phyloP scores from a whole-genome alignment of 2,113 vertebrate species.

The Phaethornis superciliosus region DNA sequence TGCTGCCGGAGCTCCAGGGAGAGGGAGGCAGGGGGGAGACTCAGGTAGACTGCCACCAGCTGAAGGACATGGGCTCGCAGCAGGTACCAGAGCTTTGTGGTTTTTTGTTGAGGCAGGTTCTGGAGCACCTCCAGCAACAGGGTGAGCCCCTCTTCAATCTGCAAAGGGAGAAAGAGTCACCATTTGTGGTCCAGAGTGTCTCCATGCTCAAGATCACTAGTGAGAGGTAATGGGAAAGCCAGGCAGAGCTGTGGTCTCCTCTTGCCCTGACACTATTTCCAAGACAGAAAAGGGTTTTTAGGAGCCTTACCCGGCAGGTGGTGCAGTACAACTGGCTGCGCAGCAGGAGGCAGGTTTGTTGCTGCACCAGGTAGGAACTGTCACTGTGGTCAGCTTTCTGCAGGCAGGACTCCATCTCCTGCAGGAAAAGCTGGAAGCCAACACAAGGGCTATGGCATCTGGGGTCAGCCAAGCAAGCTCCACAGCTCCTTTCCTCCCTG shows the following conservation, averaged over 20 bases:
- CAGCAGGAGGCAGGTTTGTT: slow-evolving; percentile 74
- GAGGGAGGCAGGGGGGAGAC: slow-evolving; percentile 75
- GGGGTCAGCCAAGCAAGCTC: fast-evolving
- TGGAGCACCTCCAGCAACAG: slow-evolving; percentile 80
- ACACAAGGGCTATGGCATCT: fast-evolving
- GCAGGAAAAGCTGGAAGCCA: slow-evolving; percentile 68
- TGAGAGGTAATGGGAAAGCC: fast-evolving
- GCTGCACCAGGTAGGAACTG: slow-evolving; percentile 71
- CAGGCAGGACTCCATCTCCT: slow-evolving; percentile 76
- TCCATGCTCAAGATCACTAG: no score
- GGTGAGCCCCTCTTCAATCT: slow-evolving; percentile 80
- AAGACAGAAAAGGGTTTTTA: neutral
- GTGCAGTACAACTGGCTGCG: slow-evolving; percentile 79
- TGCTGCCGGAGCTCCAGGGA: slow-evolving; percentile 65
- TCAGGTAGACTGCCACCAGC: slow-evolving; percentile 80
- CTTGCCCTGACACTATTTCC: fast-evolving
- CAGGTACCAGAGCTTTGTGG: slow-evolving; percentile 87
- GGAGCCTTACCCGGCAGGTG: slow-evolving; percentile 69
- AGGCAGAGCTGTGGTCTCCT: neutral
- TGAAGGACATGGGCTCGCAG: slow-evolving; percentile 83
- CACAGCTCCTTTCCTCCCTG: fast-evolving
- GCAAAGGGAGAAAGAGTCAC: neutral
- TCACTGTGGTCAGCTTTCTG: neutral
- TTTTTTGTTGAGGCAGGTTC: slow-evolving; percentile 78
- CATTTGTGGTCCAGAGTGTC: fast-evolving